These are phyloP conservation scores for Baccha elongata DNA, from an alignment of 2,888 invertebrate species.

Conservation along the genomic window DNA sequence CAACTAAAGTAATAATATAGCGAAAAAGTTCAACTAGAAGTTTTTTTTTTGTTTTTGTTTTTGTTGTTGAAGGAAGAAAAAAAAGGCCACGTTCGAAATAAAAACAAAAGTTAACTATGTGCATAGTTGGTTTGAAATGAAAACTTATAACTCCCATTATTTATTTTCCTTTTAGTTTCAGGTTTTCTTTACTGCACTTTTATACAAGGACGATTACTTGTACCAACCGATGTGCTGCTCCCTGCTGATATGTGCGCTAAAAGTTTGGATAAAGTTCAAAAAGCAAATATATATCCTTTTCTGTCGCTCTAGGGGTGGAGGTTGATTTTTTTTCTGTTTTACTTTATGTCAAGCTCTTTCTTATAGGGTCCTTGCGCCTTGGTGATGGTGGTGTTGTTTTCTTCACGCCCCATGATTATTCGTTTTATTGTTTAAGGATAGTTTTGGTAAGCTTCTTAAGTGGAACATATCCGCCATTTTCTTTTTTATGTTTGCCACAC, in stretches of 20 bases:
- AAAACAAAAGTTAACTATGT: constrained; percentile 70
- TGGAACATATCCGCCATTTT: constrained; percentile 47
- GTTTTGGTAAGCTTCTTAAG: constrained; percentile 55
- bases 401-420: constrained; percentile 65
- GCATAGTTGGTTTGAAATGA: constrained; percentile 68
- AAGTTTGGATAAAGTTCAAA: constrained; percentile 71
- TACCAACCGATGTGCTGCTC: constrained; percentile 45
- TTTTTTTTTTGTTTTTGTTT: constrained; percentile 15
- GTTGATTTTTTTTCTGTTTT: background rate
- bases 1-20: constrained; percentile 2
- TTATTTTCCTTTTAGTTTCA: constrained; percentile 62
- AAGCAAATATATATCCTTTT: constrained; percentile 67
- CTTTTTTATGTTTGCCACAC: background rate
- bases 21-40: constrained; percentile 47
- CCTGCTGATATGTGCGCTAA: constrained; percentile 68
- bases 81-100: constrained; percentile 47
- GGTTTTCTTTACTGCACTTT: constrained; percentile 66
- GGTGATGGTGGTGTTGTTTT: background rate
- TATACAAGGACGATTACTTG: constrained; percentile 64
- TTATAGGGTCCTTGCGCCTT: constrained; percentile 2
- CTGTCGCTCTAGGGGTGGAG: background rate
- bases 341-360: constrained; percentile 16
- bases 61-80: background rate
- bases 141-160: constrained; percentile 73
- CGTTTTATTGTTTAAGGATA: constrained; percentile 62